phyloP scores from a whole-genome alignment of 2,797 vertebrate species.

The Taenioides sp. region DNA sequence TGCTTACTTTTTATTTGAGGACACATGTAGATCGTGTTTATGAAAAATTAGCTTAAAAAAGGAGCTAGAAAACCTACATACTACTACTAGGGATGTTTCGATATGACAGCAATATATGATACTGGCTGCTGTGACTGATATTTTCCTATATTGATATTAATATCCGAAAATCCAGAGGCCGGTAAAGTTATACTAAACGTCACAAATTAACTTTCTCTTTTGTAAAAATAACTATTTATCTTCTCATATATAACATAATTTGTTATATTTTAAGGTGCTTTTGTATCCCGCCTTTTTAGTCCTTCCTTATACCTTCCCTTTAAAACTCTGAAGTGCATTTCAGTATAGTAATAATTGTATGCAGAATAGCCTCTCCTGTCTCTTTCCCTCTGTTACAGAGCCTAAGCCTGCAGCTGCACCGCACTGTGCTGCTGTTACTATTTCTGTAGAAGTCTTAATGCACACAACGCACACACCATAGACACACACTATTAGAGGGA shows the following conservation, averaged over 20 bases:
- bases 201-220: no score
- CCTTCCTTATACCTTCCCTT: background rate
- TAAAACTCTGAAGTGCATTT: background rate
- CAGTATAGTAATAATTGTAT: background rate
- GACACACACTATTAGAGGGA: slow-evolving; percentile 39
- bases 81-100: no score
- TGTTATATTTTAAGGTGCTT: no score
- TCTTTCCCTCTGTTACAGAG: slow-evolving; percentile 16
- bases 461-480: slow-evolving; percentile 45
- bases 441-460: slow-evolving; percentile 64
- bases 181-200: background rate
- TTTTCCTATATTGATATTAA: no score
- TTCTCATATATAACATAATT: no score
- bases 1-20: background rate
- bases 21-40: no score
- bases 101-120: no score
- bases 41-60: no score
- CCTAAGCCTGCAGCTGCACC: slow-evolving; percentile 55
- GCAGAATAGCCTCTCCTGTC: background rate
- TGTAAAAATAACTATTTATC: no score
- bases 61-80: no score
- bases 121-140: no score
- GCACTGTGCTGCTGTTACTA: slow-evolving; percentile 58
- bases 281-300: background rate
- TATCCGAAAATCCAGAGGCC: no score